Conservation (phyloP, 2,797 vertebrate genomes). For the Columba guinea region DNA sequence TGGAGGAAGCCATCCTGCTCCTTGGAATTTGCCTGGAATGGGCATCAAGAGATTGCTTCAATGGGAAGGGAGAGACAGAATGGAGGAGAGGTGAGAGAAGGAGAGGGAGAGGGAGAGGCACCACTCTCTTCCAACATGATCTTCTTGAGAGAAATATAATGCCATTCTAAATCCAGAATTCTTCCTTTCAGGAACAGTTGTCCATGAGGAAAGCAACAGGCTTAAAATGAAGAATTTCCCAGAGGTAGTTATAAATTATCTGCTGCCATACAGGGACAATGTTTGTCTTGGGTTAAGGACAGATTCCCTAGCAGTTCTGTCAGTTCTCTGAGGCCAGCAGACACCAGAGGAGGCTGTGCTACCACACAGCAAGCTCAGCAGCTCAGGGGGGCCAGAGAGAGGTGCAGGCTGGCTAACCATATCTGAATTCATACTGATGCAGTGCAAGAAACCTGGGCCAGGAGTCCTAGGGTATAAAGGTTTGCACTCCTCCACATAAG, state of each 20-base stretch:
- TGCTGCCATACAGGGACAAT: neutral
- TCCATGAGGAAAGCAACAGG: neutral
- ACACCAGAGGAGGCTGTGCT: neutral
- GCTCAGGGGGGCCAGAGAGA: neutral
- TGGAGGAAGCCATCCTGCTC: neutral
- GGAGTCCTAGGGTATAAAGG: neutral
- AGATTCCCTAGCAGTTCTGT: neutral
- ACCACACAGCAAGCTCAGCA: neutral
- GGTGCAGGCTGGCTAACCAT: neutral
- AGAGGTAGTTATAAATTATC: constrained; percentile 51
- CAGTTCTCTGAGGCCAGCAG: neutral
- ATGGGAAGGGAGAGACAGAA: neutral
- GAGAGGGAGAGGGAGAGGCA: neutral
- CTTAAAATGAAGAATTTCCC: constrained; percentile 23
- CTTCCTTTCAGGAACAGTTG: neutral
- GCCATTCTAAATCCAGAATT: neutral
- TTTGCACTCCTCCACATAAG: neutral
- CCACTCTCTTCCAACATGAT: neutral
- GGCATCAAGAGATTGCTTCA: neutral
- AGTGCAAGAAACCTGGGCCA: neutral
- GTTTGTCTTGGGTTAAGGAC: neutral
- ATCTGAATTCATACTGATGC: neutral
- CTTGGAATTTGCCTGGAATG: neutral
- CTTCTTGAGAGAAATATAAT: neutral
- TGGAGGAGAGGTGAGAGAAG: neutral